Conservation (phyloP, 2,113 vertebrate genomes). For the Rattus norvegicus region DNA sequence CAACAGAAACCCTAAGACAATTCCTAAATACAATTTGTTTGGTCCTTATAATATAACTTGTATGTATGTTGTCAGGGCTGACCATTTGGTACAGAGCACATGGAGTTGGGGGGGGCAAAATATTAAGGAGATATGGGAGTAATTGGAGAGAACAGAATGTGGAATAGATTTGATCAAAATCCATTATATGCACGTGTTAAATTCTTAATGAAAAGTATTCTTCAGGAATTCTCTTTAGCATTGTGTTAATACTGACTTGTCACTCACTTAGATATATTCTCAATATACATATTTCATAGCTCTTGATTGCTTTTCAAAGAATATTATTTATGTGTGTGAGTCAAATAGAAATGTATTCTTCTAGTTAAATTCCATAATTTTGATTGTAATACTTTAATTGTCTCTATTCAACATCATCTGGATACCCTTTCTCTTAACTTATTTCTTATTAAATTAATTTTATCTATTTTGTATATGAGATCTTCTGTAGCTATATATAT, state of each 20-base stretch:
- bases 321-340: neutral
- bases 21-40: neutral
- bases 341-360: neutral
- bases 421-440: neutral
- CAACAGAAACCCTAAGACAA: neutral
- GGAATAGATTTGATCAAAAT: neutral
- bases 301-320: neutral
- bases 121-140: neutral
- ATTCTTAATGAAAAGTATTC: neutral
- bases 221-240: neutral
- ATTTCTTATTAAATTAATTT: conserved; percentile 27
- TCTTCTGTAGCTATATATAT: neutral
- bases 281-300: neutral
- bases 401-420: neutral
- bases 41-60: neutral
- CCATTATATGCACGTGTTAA: neutral
- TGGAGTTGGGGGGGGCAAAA: neutral
- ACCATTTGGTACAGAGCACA: neutral
- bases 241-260: neutral
- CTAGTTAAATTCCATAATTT: neutral
- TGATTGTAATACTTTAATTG: neutral
- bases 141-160: neutral
- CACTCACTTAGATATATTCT: neutral
- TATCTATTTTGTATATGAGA: neutral
- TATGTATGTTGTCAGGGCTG: neutral